These are phyloP conservation scores for Bolborhynchus lineola DNA, from an alignment of 2,113 vertebrate genomes.

Conservation along the genomic window DNA sequence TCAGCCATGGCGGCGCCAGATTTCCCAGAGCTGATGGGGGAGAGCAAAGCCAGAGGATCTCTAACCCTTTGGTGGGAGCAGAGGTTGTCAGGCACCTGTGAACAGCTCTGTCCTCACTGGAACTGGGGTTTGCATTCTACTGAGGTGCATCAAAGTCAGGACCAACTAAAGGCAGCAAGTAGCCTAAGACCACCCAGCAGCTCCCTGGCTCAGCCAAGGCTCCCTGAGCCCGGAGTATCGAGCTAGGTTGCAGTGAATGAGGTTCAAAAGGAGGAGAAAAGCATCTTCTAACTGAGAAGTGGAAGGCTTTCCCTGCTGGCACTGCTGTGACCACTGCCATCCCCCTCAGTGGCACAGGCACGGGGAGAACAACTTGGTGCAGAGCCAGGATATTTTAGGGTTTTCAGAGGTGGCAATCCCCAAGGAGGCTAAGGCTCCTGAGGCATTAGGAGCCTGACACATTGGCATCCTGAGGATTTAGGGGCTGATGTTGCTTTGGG, in stretches of 20 bases:
- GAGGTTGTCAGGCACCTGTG: neutral
- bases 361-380: neutral
- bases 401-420: neutral
- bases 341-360: neutral
- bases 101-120: neutral
- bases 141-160: neutral
- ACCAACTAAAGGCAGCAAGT: neutral
- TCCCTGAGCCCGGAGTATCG: neutral
- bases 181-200: neutral
- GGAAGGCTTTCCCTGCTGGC: neutral
- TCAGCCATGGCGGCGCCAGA: fast-evolving
- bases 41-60: neutral
- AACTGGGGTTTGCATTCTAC: neutral
- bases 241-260: fast-evolving
- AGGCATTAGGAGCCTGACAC: neutral
- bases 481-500: neutral
- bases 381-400: neutral
- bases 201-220: neutral
- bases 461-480: neutral
- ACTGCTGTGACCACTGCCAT: neutral
- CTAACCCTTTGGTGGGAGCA: neutral
- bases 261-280: neutral
- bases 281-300: neutral
- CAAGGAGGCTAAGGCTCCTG: neutral
- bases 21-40: neutral